Base-by-base conservation (phyloP, 2,888 invertebrate genomes). In the Zaprionus lineosus region DNA sequence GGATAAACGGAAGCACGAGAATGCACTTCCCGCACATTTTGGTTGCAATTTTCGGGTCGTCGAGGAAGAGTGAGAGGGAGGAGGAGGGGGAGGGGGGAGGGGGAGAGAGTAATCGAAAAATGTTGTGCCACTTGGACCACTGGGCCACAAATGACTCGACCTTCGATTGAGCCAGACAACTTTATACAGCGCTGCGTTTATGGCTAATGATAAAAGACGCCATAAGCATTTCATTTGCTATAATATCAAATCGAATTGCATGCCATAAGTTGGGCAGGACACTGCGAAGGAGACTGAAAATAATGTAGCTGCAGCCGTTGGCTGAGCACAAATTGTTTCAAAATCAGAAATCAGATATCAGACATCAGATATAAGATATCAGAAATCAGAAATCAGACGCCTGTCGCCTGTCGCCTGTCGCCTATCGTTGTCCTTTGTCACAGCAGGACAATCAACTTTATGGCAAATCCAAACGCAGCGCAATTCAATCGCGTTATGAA, bases 371-470 rank as follows among this genome's bases (percentile, higher is more conserved):
- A 59, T 39, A 46, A 51, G 69, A 59, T 58, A 37, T 56, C 26
- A n/a, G n/a, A 59, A 61, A 62, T 61, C 61, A 65, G 37, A 34
- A 60, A 72, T 61, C 56, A 47, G 48, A 46, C 33, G 46, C 31
- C 41, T 34, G 52, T 18, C 55, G 24, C 8, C n/a, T n/a, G n/a
- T n/a, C n/a, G n/a, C n/a, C n/a, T n/a, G n/a, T n/a, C n/a, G n/a
- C n/a, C n/a, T n/a, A n/a, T n/a, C n/a, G 40, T 59, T 46, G 37
- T 34, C 47, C 15, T 34, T 37, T 46, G 52, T 50, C 57, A 52
- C 65, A 51, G 37, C 61, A 60, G 74, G 46, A 74, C 70, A 76
- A 77, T 76, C 66, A 53, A 82, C 74, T 76, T 76, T 52, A 82
- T 77, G 70, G 39, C 53, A 24, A 59, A 55, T 57, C 72, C 55